These are phyloP conservation scores for Eulithis prunata DNA, from an alignment of 2,888 invertebrate species.

Conservation along the genomic window DNA sequence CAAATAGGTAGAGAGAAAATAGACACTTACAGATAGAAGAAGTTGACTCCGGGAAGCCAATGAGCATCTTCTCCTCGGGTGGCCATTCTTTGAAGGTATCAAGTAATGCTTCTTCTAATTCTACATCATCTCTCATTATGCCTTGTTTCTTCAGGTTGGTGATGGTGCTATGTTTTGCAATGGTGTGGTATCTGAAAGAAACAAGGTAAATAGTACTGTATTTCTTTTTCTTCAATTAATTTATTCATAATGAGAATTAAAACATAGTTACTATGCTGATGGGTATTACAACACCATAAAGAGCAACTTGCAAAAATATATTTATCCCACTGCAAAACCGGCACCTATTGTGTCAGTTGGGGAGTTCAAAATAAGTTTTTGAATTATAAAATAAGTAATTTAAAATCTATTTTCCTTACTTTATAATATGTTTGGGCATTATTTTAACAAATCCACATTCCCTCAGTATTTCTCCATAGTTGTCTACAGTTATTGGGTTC, in stretches of 20 bases:
- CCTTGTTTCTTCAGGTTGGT: slow-evolving; percentile 65
- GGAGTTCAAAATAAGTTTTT: no score
- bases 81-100: slow-evolving; percentile 68
- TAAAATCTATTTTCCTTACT: slow-evolving; percentile 48
- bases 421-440: slow-evolving; percentile 70
- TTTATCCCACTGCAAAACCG: no score
- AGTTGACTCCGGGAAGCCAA: slow-evolving; percentile 58
- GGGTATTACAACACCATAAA: no score
- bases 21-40: slow-evolving; percentile 68
- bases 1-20: neutral
- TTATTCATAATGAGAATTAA: no score
- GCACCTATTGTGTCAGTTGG: no score
- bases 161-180: slow-evolving; percentile 67
- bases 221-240: neutral
- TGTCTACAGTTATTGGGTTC: slow-evolving; percentile 83
- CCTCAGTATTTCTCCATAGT: slow-evolving; percentile 84
- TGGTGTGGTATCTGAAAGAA: slow-evolving; percentile 72
- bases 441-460: slow-evolving; percentile 85
- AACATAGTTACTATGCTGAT: no score
- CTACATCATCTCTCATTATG: slow-evolving; percentile 55
- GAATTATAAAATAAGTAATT: no score
- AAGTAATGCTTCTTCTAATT: slow-evolving; percentile 62
- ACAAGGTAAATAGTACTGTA: neutral
- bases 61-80: slow-evolving; percentile 46
- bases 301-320: no score